A percentile compares a stretch with the other conserved stretches of the same genome.
phyloP scores from a whole-genome alignment of 2,888 invertebrate genomes.

The Archaeoteleia sp. region DNA sequence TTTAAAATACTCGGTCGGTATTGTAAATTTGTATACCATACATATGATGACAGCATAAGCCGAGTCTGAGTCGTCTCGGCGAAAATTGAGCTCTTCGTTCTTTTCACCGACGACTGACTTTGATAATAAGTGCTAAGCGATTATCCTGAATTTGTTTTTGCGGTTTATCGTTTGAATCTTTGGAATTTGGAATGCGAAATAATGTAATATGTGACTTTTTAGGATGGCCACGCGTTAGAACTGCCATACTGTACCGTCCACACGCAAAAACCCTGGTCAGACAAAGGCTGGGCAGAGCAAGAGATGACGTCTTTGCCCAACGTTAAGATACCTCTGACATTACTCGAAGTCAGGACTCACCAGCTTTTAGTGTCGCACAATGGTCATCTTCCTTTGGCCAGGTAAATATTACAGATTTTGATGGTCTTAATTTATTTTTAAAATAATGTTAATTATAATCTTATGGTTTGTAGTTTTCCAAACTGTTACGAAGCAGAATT shows the following conservation, averaged over 20 bases:
- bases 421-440: too few relatives aligned
- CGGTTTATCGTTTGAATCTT: slow-evolving; percentile 5
- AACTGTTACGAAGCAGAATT: slow-evolving; percentile 88
- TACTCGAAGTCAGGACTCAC: slow-evolving; percentile 81
- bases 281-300: slow-evolving; percentile 85
- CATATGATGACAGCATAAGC: slow-evolving; percentile 64
- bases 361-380: slow-evolving; percentile 84
- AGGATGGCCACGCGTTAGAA: slow-evolving; percentile 75
- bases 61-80: slow-evolving; percentile 68
- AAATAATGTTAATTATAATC: too few relatives aligned
- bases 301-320: slow-evolving; percentile 81
- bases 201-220: too few relatives aligned
- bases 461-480: slow-evolving; percentile 79
- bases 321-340: slow-evolving; percentile 78
- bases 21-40: too few relatives aligned
- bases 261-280: slow-evolving; percentile 78
- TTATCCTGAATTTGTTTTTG: slow-evolving; percentile 20
- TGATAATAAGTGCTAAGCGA: slow-evolving; percentile 67
- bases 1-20: too few relatives aligned
- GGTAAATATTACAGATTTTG: slow-evolving; percentile 77
- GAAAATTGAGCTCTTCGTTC: slow-evolving; percentile 66
- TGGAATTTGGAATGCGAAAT: too few relatives aligned
- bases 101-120: slow-evolving; percentile 56
- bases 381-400: slow-evolving; percentile 86
- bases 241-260: slow-evolving; percentile 82